phyloP scores from a whole-genome alignment of 2,888 invertebrate species.

The Phrixothrix hirtus region DNA sequence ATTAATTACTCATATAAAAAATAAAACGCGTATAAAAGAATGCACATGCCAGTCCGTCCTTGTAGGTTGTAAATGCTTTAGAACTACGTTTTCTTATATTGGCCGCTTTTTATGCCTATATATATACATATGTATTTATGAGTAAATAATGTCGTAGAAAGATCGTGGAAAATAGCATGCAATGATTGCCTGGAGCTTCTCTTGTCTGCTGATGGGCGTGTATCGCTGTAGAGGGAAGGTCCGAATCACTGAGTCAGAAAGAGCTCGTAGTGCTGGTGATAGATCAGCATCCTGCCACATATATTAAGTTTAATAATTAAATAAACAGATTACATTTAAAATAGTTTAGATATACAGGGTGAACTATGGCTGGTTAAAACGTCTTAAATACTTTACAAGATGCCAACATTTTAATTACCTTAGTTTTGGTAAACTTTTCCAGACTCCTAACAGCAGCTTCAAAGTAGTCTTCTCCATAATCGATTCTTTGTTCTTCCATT shows the following conservation, averaged over 20 bases:
- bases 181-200: conserved; percentile 77
- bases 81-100: not conserved
- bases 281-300: conserved; percentile 71
- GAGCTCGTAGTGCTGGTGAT: conserved; percentile 73
- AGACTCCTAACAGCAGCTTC: conserved; percentile 77
- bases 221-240: conserved; percentile 84
- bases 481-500: conserved; percentile 73
- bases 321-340: too few species aligned
- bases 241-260: conserved; percentile 76
- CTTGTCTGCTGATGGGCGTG: conserved; percentile 77
- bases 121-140: conserved; percentile 35
- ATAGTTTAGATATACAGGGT: too few species aligned
- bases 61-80: not conserved
- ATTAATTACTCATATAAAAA: not conserved
- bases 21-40: too few species aligned
- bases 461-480: conserved; percentile 83
- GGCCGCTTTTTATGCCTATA: too few species aligned
- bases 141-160: conserved; percentile 78
- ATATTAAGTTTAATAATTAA: conserved; percentile 26
- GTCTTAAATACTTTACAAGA: too few species aligned
- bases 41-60: not conserved
- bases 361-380: too few species aligned
- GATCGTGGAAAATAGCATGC: conserved; percentile 81
- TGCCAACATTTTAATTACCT: too few species aligned
- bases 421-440: conserved; percentile 76